phyloP scores from a whole-genome alignment of 2,113 vertebrate genomes.

The Rhea pennata region DNA sequence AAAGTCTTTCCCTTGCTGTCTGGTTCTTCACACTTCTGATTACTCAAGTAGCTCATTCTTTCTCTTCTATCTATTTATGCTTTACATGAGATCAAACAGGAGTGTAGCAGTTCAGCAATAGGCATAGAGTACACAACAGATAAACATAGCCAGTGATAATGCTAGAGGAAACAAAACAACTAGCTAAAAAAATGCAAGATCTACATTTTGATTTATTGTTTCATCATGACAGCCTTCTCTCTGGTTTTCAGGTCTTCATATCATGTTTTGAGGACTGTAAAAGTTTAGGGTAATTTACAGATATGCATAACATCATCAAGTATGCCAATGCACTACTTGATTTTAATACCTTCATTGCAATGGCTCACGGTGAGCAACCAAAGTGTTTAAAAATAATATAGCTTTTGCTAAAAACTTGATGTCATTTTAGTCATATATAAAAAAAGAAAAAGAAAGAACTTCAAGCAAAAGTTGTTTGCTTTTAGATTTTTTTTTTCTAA shows the following conservation, averaged over 20 bases:
- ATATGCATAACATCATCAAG: neutral
- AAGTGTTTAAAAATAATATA: neutral
- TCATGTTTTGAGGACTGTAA: neutral
- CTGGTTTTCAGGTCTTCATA: neutral
- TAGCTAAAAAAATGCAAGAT: neutral
- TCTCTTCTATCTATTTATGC: neutral
- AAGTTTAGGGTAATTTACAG: neutral
- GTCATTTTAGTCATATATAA: neutral
- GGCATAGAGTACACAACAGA: neutral
- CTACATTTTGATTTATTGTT: neutral
- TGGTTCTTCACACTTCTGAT: neutral
- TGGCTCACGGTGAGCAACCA: neutral
- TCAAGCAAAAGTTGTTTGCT: neutral
- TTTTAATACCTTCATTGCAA: neutral
- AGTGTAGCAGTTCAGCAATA: neutral
- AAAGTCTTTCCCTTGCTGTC: fast-evolving
- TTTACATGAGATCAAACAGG: neutral
- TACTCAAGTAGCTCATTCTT: neutral
- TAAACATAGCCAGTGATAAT: neutral
- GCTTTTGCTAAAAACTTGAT: neutral
- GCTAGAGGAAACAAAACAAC: neutral
- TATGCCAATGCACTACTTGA: neutral
- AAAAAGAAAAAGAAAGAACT: neutral
- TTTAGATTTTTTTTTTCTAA: neutral
- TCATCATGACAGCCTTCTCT: neutral